Percentiles rank a stretch among this genome's conserved stretches.
These are phyloP conservation scores for Tiliacea citrago DNA, from an alignment of 2,888 invertebrate species.

Conservation along the genomic window DNA sequence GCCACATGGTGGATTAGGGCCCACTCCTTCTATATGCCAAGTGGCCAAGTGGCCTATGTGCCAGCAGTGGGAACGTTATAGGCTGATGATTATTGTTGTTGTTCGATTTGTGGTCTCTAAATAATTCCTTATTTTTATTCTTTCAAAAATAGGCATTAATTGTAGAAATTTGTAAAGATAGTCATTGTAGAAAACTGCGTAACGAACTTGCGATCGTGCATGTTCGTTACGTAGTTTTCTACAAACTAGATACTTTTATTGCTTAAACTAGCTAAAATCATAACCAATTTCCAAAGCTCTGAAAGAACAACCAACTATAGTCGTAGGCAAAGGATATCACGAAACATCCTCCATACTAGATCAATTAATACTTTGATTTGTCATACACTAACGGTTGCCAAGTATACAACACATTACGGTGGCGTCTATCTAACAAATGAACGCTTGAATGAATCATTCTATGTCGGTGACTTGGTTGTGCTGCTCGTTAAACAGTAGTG, in stretches of 20 bases:
- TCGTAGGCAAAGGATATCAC: neutral
- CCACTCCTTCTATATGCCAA: too few relatives aligned
- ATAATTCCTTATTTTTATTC: too few relatives aligned
- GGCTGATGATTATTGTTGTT: too few relatives aligned
- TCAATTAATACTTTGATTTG: slow-evolving; percentile 41
- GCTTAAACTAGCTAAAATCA: neutral
- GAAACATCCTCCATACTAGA: neutral
- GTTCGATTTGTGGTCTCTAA: too few relatives aligned
- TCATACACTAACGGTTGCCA: slow-evolving; percentile 43
- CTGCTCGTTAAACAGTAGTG: neutral
- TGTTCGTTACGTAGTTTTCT: too few relatives aligned
- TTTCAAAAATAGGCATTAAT: too few relatives aligned
- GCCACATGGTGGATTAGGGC: too few relatives aligned
- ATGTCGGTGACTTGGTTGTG: slow-evolving; percentile 26
- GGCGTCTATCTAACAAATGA: slow-evolving; percentile 36
- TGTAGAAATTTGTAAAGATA: too few relatives aligned
- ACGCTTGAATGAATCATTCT: slow-evolving; percentile 54
- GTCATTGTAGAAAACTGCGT: too few relatives aligned
- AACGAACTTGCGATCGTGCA: too few relatives aligned
- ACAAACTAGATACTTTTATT: neutral
- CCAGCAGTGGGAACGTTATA: too few relatives aligned
- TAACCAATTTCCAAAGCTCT: neutral
- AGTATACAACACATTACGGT: slow-evolving; percentile 37
- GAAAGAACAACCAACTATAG: neutral
- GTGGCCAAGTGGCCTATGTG: too few relatives aligned